Evolutionary conservation across 2,888 invertebrate species (phyloP), one percentile per base, ranked within the genome.

Genomic region (Parnassius smintheus): DNA sequence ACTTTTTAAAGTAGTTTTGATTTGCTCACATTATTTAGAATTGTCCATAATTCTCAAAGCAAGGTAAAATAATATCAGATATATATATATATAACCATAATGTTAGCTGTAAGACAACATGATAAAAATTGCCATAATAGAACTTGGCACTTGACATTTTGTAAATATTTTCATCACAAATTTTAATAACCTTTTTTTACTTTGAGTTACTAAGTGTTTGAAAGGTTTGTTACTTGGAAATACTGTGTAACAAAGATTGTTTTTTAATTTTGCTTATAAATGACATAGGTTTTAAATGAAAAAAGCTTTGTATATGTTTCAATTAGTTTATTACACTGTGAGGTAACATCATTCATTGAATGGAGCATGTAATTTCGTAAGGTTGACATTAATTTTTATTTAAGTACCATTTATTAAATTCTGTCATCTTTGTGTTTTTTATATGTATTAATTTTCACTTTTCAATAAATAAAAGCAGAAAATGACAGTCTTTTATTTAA

Each of bases 371-470:
- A 75, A 81, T 82, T 83, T 82, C 69, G 66, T 82, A 80, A 81
- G 78, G 74, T 85, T 86, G 88, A 88, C 85, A 85, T 86, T 80
- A 76, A 76, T 77, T 81, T 76, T 78, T 76, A 70, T 75, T 77
- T 77, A 75, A 70, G 70, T 71, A 72, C 51, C 66, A 70, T 78
- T 79, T 82, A 87, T 85, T 88, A 89, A 90, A 82, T 77, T 81
- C 78, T 76, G 81, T 81, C 79, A 7, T 49, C 49, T 13, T 13
- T 71, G 72, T 86, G 83, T 84, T 83, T 88, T 86, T 82, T 88
- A 86, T 85, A 86, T 85, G 81, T 82, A 86, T 88, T 88, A 85
- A 87, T 88, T 89, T 88, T 83, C 78, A 83, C 84, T 90, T 88
- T 81, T 82, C 77, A 86, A 86, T 86, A 88, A 91, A 90, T 86